Conservation (phyloP, 2,797 vertebrate species). For the Anas capensis region DNA sequence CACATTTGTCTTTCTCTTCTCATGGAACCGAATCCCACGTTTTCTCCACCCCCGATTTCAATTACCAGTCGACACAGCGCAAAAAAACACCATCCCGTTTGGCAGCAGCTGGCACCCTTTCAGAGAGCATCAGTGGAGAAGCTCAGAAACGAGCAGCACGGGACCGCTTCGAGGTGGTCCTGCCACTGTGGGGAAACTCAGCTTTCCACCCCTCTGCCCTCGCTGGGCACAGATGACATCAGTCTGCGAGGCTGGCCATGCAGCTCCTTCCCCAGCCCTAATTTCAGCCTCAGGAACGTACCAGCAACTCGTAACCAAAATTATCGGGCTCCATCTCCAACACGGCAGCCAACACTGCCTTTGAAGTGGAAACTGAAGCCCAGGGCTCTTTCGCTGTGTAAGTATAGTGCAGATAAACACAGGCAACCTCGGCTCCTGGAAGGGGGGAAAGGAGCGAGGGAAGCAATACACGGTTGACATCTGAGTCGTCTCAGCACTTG, state of each 20-base stretch:
- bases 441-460: background rate
- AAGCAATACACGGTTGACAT: background rate
- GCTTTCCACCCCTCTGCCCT: conserved; percentile 14
- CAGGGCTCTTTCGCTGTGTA: background rate
- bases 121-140: conserved; percentile 34
- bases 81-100: background rate
- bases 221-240: background rate
- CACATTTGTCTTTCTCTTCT: background rate
- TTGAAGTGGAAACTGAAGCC: conserved; percentile 67
- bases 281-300: conserved; percentile 47
- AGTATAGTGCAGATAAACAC: conserved; percentile 31
- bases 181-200: background rate
- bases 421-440: conserved; percentile 38
- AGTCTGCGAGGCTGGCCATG: background rate
- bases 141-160: conserved; percentile 10
- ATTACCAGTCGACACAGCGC: background rate
- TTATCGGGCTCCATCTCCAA: conserved; percentile 64
- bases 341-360: conserved; percentile 43
- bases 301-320: conserved; percentile 65
- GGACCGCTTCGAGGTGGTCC: conserved; percentile 64
- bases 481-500: background rate
- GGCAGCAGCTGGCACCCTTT: conserved; percentile 10
- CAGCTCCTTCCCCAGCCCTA: conserved; percentile 6
- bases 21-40: background rate
- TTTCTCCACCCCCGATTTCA: background rate